phyloP scores from a whole-genome alignment of 2,888 invertebrate species.

The Pristionchus japonicus region DNA sequence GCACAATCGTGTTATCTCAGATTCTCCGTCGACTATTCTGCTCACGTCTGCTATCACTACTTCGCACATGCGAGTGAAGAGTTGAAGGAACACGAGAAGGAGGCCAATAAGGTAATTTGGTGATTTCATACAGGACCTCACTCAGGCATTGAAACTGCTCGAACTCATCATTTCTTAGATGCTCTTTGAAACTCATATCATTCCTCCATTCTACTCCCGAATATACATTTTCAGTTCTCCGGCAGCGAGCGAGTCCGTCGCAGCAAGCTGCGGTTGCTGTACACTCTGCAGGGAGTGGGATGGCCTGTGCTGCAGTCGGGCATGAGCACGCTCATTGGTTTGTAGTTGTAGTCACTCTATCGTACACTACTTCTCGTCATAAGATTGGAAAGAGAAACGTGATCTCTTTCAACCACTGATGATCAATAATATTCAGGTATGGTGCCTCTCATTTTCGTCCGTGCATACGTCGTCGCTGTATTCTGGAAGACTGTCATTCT shows the following conservation, averaged over 20 bases:
- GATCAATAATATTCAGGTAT: constrained; percentile 55
- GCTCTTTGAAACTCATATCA: no score
- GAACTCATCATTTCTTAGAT: no score
- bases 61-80: constrained; percentile 66
- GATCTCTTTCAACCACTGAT: no score
- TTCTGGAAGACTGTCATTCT: constrained; percentile 74
- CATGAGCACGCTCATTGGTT: constrained; percentile 64
- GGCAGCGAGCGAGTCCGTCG: background rate
- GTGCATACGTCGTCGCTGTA: constrained; percentile 73
- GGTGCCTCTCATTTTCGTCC: constrained; percentile 71
- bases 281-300: constrained; percentile 69
- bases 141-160: no score
- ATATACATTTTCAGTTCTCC: constrained; percentile 19
- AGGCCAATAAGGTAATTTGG: constrained; percentile 37
- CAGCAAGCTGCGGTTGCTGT: constrained; percentile 56
- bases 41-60: constrained; percentile 73
- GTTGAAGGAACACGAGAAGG: constrained; percentile 36
- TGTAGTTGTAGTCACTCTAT: background rate
- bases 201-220: background rate
- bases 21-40: constrained; percentile 72
- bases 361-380: background rate
- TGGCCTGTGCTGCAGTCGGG: constrained; percentile 74
- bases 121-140: no score
- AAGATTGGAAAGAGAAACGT: no score
- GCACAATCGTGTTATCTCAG: background rate